Evolutionary conservation across 2,113 vertebrate genomes (phyloP).

Genomic region (Amblyornis subalaris): DNA sequence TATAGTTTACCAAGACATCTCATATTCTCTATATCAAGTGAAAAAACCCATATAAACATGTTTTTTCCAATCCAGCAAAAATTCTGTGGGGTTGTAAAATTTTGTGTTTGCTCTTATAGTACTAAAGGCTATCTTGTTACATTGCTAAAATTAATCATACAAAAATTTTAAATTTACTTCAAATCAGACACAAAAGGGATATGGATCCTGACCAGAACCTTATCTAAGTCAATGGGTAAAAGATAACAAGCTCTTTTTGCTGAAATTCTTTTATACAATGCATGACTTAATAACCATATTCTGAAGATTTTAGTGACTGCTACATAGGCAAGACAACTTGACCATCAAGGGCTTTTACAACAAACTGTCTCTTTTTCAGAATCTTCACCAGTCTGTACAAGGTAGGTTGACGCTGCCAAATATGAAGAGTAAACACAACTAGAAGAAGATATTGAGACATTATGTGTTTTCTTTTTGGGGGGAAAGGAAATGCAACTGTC

Average conservation of each 20-base stretch:
- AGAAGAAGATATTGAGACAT: rapidly evolving
- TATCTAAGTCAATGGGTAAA: neutral
- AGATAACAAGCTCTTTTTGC: neutral
- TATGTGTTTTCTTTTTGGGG: neutral
- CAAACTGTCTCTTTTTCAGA: neutral
- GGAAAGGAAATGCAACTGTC: rapidly evolving
- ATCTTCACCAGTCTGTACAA: neutral
- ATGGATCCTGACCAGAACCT: neutral
- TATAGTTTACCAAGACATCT: neutral
- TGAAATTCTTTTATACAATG: neutral
- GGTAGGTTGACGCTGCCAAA: neutral
- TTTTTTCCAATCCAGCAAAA: neutral
- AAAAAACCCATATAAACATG: rapidly evolving
- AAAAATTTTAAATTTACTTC: neutral
- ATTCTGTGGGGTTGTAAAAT: neutral
- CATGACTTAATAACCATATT: neutral
- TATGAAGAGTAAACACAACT: neutral
- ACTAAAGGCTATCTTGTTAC: neutral
- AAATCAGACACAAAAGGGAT: neutral
- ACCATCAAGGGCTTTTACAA: neutral
- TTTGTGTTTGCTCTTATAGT: neutral
- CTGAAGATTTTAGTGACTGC: neutral
- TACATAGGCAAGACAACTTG: neutral
- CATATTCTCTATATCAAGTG: neutral
- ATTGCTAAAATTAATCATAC: neutral